Conservation (phyloP, 2,113 vertebrate species). For the Vulpes lagopus region DNA sequence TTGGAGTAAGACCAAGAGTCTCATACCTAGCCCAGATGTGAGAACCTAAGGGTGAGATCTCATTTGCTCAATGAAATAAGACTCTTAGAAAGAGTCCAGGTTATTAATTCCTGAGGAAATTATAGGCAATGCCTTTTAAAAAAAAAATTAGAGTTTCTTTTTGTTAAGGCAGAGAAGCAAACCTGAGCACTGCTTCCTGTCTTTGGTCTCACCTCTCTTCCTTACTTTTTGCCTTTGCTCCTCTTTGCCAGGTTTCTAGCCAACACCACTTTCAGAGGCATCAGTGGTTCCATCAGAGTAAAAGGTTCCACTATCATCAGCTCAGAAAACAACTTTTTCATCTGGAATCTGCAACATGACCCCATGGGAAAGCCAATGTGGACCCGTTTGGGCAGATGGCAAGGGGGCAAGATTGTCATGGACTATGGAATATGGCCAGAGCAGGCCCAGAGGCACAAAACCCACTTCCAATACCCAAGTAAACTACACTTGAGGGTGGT, state of each 20-base stretch:
- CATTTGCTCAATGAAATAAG: constrained; percentile 6
- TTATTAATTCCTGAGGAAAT: constrained; percentile 45
- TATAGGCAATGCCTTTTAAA: background rate
- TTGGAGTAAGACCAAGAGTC: constrained; percentile 34
- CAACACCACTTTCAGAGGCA: constrained; percentile 95
- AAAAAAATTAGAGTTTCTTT: background rate
- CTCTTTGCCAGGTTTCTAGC: constrained; percentile 92
- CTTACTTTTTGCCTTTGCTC: constrained; percentile 69
- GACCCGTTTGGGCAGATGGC: constrained; percentile 96
- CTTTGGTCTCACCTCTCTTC: constrained; percentile 28
- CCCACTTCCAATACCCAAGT: constrained; percentile 86
- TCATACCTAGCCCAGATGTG: background rate
- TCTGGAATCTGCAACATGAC: constrained; percentile 97
- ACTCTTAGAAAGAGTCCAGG: background rate
- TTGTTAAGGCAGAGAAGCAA: constrained; percentile 13
- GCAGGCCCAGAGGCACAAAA: constrained; percentile 90
- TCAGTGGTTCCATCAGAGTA: constrained; percentile 94
- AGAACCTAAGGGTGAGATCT: background rate
- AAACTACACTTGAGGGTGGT: constrained; percentile 95
- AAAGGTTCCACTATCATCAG: constrained; percentile 92
- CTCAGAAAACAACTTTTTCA: constrained; percentile 95
- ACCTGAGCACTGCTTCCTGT: background rate
- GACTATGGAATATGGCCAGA: constrained; percentile 94
- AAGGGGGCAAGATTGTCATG: constrained; percentile 91
- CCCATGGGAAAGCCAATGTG: constrained; percentile 96